phyloP scores from a whole-genome alignment of 2,797 vertebrate species.

The Myoxocephalus aenaeus region DNA sequence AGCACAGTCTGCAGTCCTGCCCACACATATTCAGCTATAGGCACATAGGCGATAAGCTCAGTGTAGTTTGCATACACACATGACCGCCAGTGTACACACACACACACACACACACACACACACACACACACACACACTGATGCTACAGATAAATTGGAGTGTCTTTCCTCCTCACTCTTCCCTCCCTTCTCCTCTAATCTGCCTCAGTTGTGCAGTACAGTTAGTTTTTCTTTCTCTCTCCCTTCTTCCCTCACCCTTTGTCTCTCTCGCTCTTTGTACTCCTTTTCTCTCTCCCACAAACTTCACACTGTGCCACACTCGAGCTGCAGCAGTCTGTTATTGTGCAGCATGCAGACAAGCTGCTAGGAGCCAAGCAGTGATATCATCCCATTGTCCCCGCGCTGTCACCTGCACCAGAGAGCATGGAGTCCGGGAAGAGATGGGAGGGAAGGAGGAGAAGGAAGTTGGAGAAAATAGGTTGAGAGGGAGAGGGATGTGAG shows the following conservation, averaged over 20 bases:
- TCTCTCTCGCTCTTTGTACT: constrained; percentile 20
- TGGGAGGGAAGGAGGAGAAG: constrained; percentile 17
- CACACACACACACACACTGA: constrained; percentile 4
- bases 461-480: constrained; percentile 21
- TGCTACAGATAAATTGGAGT: neutral
- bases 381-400: constrained; percentile 77
- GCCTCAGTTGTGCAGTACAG: constrained; percentile 26
- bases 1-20: constrained; percentile 62
- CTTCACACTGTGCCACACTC: constrained; percentile 62
- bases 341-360: constrained; percentile 66
- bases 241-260: neutral
- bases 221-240: constrained; percentile 18
- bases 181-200: neutral
- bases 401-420: constrained; percentile 78
- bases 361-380: constrained; percentile 50
- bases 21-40: constrained; percentile 56
- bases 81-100: constrained; percentile 17
- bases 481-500: constrained; percentile 29
- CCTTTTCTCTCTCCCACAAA: constrained; percentile 36
- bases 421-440: constrained; percentile 46
- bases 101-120: constrained; percentile 4
- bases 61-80: constrained; percentile 41
- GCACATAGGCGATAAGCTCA: constrained; percentile 19
- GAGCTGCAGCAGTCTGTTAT: constrained; percentile 59
- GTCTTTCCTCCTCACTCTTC: neutral